Conservation (phyloP, 2,113 vertebrate genomes). For the Meriones unguiculatus region DNA sequence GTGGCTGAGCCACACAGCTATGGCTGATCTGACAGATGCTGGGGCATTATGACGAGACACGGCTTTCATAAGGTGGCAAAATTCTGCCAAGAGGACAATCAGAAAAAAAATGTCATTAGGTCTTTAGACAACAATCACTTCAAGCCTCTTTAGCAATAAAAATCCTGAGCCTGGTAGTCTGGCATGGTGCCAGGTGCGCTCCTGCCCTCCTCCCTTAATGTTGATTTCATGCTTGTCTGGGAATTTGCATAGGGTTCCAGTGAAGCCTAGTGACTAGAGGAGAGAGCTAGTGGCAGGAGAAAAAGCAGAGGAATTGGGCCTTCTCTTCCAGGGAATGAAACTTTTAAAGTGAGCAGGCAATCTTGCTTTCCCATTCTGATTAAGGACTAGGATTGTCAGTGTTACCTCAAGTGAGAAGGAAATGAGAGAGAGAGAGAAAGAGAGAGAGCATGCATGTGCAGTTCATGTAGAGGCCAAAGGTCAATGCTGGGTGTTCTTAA, state of each 20-base stretch:
- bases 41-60: not conserved
- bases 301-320: not conserved
- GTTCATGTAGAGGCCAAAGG: not conserved
- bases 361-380: not conserved
- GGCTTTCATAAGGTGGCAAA: not conserved
- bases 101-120: not conserved
- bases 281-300: not conserved
- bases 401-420: not conserved
- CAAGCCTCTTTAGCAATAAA: conserved; percentile 4
- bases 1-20: not conserved
- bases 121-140: conserved; percentile 4
- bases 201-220: not conserved
- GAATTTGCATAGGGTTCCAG: not conserved
- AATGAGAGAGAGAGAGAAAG: not conserved
- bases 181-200: not conserved
- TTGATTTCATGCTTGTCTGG: not conserved
- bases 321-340: not conserved
- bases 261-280: not conserved
- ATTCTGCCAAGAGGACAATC: conserved; percentile 8
- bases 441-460: no score
- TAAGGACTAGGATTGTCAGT: not conserved
- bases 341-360: not conserved
- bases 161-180: not conserved
- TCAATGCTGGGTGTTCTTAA: not conserved
- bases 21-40: not conserved